Percentiles rank a stretch among this genome's conserved stretches.
Evolutionary conservation across 1,140 invertebrate genomes (phyloP).

Genomic region (Penaeus indicus): DNA sequence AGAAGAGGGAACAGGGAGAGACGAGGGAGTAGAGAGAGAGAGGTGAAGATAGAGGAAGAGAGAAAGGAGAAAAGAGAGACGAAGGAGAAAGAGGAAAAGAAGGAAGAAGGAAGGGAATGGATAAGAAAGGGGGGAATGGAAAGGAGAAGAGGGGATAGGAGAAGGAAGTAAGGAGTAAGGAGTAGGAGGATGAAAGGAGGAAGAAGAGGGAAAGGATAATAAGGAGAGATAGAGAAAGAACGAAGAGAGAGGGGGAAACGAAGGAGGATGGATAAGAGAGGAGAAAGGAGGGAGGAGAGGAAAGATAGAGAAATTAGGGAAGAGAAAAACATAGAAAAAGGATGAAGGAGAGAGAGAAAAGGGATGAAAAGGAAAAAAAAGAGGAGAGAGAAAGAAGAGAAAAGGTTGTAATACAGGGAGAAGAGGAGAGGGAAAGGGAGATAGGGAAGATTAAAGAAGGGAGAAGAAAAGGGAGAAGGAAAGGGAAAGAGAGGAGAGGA

Average conservation of each 20-base stretch:
- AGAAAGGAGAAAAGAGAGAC: background rate
- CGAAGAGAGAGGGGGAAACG: background rate
- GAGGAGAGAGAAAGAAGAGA: background rate
- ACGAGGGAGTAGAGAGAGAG: no score
- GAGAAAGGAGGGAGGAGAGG: background rate
- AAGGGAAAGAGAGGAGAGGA: background rate
- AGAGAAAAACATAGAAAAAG: background rate
- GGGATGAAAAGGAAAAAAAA: background rate
- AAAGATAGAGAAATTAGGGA: background rate
- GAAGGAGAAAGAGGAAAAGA: conserved; percentile 21
- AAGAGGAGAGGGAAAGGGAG: background rate
- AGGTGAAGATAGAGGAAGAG: no score
- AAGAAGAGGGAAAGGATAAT: conserved; percentile 2
- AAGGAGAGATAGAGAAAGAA: background rate
- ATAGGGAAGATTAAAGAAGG: background rate
- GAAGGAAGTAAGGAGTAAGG: background rate
- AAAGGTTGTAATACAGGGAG: background rate
- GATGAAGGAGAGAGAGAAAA: background rate
- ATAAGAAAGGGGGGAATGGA: no score
- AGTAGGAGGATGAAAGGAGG: background rate
- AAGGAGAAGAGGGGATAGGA: background rate
- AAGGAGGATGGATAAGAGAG: background rate
- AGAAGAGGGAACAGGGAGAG: no score
- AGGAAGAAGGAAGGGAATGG: no score
- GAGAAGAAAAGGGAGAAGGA: background rate